Base-by-base conservation (phyloP, 2,888 invertebrate species). In the Leptarthrus brevirostris region DNA sequence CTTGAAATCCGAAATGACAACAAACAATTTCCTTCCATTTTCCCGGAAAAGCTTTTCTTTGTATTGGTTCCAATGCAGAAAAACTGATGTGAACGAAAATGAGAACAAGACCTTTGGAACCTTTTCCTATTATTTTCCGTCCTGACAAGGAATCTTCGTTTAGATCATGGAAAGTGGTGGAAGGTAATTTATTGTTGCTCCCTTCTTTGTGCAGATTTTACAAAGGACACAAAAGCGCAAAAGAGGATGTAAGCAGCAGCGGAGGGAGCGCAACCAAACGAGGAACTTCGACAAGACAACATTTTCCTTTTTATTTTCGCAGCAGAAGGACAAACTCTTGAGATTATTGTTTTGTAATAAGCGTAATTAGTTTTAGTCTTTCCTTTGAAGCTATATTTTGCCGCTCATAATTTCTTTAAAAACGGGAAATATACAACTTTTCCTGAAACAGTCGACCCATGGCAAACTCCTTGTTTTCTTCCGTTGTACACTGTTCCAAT, bases 151-250 rank as follows among this genome's bases (percentile, higher is more conserved):
- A 47, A 47, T 47, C 47, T 47, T 47, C n/a, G n/a, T 47, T 16
- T 56, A 26, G 56, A 34, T 30, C 20, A 20, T 56, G 34, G 40
- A 56, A 61, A 61, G 10, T n/a, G 36, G 61, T 40, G 36, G 24
- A 61, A 61, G 61, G 61, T 61, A 61, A 61, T 61, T 61, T 61
- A 61, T 61, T 61, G 61, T 40, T 30, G 30, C 40, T 40, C 20
- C 61, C 18, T 47, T 16, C 47, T 40, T 61, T 61, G 61, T 61
- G 24, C 36, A 61, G 22, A 61, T 20, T 61, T 61, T 61, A 26
- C 36, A 47, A 47, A 4, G n/a, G 12, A 16, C 47, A 47, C 47
- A 47, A 47, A 47, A 30, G 30, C 30, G 30, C 1, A 14, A 10
- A 56, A 30, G 26, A 36, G 36, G 36, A 61, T 18, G 40, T 16